Evolutionary conservation across 2,888 invertebrate species (phyloP).

Genomic region (Xylota segnis): DNA sequence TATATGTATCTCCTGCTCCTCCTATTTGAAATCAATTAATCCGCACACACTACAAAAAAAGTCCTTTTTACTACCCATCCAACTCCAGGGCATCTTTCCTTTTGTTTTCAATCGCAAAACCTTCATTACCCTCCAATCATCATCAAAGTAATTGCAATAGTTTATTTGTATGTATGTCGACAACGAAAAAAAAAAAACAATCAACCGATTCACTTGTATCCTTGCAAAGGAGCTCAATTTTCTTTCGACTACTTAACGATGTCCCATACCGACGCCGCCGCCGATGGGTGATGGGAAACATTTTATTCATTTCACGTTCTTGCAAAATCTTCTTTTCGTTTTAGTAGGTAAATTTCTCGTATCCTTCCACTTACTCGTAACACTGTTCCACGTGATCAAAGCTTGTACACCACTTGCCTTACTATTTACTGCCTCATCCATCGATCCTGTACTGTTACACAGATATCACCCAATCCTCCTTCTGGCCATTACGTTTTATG

Average conservation of each 20-base stretch:
- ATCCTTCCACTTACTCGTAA: conserved; percentile 6
- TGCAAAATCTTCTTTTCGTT: background rate
- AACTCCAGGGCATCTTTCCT: background rate
- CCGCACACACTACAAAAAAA: no score
- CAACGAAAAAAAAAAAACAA: background rate
- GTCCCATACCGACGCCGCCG: background rate
- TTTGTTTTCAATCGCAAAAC: background rate
- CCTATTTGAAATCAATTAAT: no score
- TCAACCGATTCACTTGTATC: conserved; percentile 14
- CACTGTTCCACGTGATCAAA: conserved; percentile 19
- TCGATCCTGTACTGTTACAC: conserved; percentile 18
- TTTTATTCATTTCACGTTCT: conserved; percentile 1
- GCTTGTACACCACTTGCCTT: background rate
- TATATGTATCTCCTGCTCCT: no score
- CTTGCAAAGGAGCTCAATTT: conserved; percentile 11
- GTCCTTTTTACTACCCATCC: no score
- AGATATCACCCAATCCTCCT: background rate
- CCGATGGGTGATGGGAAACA: background rate
- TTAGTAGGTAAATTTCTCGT: background rate
- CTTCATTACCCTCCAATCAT: background rate
- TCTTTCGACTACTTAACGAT: conserved; percentile 8
- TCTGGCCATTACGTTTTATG: conserved; percentile 36
- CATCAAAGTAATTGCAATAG: conserved; percentile 5
- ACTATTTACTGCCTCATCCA: conserved; percentile 29
- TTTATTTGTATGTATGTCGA: background rate